Conservation (phyloP, 2,113 vertebrate genomes). For the Paradoxurus hermaphroditus region DNA sequence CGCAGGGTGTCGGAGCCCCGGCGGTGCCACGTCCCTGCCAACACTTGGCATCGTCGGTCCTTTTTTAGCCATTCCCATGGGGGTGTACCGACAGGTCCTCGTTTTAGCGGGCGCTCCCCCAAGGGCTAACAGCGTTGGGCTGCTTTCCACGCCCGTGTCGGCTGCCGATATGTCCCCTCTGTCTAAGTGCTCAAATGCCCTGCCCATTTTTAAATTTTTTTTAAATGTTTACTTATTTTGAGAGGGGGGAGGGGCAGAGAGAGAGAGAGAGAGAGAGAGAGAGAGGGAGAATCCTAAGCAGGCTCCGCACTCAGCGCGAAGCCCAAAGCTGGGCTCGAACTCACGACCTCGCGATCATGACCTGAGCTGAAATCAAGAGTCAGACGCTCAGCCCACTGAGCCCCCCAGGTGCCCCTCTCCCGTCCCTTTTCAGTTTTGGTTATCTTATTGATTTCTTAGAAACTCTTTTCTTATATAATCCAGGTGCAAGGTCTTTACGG, state of each 20-base stretch:
- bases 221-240: no score
- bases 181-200: neutral
- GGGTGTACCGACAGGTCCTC: accelerated
- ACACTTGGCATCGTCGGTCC: neutral
- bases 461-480: neutral
- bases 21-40: accelerated
- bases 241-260: no score
- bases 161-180: neutral
- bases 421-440: neutral
- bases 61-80: accelerated
- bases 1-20: accelerated
- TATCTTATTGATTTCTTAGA: neutral
- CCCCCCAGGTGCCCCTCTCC: neutral
- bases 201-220: neutral
- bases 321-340: no score
- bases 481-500: neutral
- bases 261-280: no score
- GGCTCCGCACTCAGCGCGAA: no score
- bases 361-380: no score
- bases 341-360: no score
- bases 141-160: accelerated
- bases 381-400: no score
- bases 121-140: accelerated
- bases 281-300: no score
- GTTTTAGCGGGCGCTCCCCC: accelerated